Conservation (phyloP, 2,888 invertebrate genomes). For the Tiliacea citrago region DNA sequence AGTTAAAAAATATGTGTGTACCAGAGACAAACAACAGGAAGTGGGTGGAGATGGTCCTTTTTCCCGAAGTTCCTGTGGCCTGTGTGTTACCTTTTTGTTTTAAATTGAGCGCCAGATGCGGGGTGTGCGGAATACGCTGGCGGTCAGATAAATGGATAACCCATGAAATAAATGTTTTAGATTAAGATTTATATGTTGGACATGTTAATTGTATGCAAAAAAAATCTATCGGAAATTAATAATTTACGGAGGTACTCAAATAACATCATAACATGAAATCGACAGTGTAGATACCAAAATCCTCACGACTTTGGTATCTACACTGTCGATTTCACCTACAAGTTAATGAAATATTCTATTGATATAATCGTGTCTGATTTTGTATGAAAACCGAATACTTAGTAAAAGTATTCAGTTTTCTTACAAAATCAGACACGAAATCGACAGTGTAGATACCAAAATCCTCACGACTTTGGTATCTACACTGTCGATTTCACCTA, state of each 20-base stretch:
- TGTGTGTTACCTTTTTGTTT: slow-evolving; percentile 73
- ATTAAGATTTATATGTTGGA: neutral
- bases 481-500: too few species aligned
- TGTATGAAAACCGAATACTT: neutral
- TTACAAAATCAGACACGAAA: neutral
- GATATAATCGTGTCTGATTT: neutral
- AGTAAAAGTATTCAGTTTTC: neutral
- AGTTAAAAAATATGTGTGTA: slow-evolving; percentile 89
- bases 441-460: too few species aligned
- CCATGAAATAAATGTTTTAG: neutral
- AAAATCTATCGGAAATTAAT: neutral
- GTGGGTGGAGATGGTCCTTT: slow-evolving; percentile 84
- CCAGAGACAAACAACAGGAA: slow-evolving; percentile 86
- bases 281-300: too few species aligned
- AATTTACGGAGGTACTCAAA: neutral
- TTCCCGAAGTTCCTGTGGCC: slow-evolving; percentile 76
- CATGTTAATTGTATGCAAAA: neutral
- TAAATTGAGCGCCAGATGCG: slow-evolving; percentile 72
- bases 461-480: neutral
- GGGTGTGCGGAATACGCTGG: slow-evolving; percentile 45
- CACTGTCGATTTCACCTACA: too few species aligned
- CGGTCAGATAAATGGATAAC: slow-evolving; percentile 37
- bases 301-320: neutral
- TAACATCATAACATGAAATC: neutral
- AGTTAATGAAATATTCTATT: neutral